Base-by-base conservation (phyloP, 2,113 vertebrate species). In the Heloderma charlesbogerti region DNA sequence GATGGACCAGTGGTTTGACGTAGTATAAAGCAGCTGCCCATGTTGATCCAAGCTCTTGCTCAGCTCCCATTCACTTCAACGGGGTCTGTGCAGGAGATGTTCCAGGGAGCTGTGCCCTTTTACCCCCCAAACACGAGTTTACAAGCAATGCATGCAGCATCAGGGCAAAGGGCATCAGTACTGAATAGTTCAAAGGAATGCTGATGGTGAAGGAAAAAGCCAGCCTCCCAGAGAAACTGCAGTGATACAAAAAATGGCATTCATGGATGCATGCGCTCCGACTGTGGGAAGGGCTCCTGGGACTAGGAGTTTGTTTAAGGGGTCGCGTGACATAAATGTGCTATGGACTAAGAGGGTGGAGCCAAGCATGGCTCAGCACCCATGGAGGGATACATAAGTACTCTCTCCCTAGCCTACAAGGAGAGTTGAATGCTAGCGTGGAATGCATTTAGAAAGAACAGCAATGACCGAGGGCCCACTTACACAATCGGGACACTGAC, bases 211-310 rank as follows among this genome's bases (percentile, higher is more conserved):
- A 89, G 92, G 93, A 92, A 94, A 96, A 95, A 94, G 92, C 86
- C 88, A 94, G 92, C 90, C 94, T 94, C 95, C 92, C 95, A 94
- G 95, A 94, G 95, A 95, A 96, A 96, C 95, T 86, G 84, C 93
- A 92, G 75, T 79, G 63, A 88, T 84, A 96, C 91, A 96, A 96
- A 96, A 93, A 94, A 90, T 0, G 86, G 91, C 91, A 84, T 95
- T 96, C 96, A 96, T 86, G 95, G 95, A 94, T 97, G 96, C 91
- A 87, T 96, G 95, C 94, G 92, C 94, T 91, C 87, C 89, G 92
- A 96, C 94, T 96, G 95, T 95, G 95, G 94, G 94, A 96, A 95
- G 89, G 37, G 92, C 92, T 96, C 90, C 93, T 87, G 79, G 93
- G 81, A 90, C 91, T 92, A 81, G 89, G 45, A 95, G 94, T 95